A percentile compares a stretch with the other conserved stretches of the same genome.
phyloP scores from a whole-genome alignment of 1,140 invertebrate species.

The Pristionchus pacificus region DNA sequence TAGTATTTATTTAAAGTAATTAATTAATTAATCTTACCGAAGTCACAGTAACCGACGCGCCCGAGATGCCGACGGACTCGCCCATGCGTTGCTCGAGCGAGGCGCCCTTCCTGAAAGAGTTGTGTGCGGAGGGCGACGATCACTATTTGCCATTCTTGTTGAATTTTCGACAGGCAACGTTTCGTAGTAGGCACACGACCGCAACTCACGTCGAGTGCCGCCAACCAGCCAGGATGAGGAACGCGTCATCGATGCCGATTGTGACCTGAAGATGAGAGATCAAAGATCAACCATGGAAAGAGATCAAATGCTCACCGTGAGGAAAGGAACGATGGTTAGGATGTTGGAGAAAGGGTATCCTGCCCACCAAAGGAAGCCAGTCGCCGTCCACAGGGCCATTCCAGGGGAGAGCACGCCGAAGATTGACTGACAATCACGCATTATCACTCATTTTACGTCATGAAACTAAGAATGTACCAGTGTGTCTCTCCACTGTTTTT shows the following conservation, averaged over 20 bases:
- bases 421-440: slow-evolving; percentile 46
- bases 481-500: too few relatives aligned
- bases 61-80: slow-evolving; percentile 50
- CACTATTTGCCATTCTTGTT: slow-evolving; percentile 23
- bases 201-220: slow-evolving; percentile 49
- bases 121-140: not conserved
- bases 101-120: slow-evolving; percentile 33
- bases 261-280: too few relatives aligned
- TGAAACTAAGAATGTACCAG: slow-evolving; percentile 1
- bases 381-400: slow-evolving; percentile 49
- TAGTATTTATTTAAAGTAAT: not conserved
- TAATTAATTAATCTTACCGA: slow-evolving; percentile 25
- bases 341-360: slow-evolving; percentile 51
- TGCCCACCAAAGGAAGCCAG: slow-evolving; percentile 44
- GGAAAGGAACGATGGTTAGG: slow-evolving; percentile 51
- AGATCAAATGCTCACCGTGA: too few relatives aligned
- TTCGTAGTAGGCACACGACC: not conserved
- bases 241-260: slow-evolving; percentile 53
- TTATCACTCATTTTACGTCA: too few relatives aligned
- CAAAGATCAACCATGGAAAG: too few relatives aligned
- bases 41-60: slow-evolving; percentile 50
- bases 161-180: slow-evolving; percentile 13
- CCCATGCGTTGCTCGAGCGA: slow-evolving; percentile 41
- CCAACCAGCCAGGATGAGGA: slow-evolving; percentile 52
- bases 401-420: slow-evolving; percentile 48